phyloP scores from a whole-genome alignment of 30 jellyfish, hydroid and myxozoan species.

The Turritopsis dohrnii region DNA sequence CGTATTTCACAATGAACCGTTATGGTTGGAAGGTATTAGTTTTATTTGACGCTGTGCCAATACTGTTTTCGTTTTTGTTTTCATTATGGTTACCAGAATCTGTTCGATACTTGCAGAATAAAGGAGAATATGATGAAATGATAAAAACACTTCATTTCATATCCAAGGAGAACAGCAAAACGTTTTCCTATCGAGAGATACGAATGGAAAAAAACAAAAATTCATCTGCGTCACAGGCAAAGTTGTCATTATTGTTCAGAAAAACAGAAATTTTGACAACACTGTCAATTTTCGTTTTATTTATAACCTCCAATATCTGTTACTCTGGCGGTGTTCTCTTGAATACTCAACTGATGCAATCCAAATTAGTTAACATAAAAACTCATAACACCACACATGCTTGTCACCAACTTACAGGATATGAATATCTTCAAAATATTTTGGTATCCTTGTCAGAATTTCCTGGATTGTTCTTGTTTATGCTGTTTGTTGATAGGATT shows the following conservation, averaged over 20 bases:
- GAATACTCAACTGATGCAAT: not conserved
- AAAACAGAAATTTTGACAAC: not conserved
- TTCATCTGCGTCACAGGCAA: not conserved
- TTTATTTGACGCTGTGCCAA: not conserved
- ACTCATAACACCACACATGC: not conserved
- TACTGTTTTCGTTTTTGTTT: not conserved
- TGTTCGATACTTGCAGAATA: conserved; percentile 4
- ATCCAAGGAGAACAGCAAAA: not conserved
- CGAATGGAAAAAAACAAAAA: not conserved
- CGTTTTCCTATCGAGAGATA: not conserved
- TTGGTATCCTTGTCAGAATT: not conserved
- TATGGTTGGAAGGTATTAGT: not conserved
- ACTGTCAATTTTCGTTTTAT: not conserved
- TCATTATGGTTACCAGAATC: conserved; percentile 15
- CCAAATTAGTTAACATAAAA: not conserved
- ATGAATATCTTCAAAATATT: not conserved
- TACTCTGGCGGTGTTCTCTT: not conserved
- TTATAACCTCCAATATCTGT: not conserved
- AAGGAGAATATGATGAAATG: not conserved
- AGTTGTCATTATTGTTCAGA: not conserved
- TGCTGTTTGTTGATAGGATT: not conserved
- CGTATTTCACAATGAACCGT: not conserved
- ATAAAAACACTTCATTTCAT: not conserved
- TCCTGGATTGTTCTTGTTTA: not conserved
- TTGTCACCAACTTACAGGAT: not conserved